Base-by-base conservation (phyloP, 2,797 vertebrate genomes). In the Monodelphis domestica region DNA sequence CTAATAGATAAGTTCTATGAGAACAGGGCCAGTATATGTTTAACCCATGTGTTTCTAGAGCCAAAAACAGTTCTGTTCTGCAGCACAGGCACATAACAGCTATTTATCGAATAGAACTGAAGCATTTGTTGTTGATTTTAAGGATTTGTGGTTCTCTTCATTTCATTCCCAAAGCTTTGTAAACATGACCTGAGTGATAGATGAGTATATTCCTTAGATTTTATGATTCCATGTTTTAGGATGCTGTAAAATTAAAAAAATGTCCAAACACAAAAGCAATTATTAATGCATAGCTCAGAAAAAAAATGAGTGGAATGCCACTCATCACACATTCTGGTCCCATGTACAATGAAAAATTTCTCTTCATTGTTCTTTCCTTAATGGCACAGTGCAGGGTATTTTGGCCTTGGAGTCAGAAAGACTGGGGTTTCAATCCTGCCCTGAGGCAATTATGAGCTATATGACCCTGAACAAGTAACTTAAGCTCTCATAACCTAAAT, bases 41-140 rank as follows among this genome's bases (percentile, higher is more conserved):
- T 54, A 95, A 95, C 91, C 87, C 87, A 93, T 56, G 52, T 90
- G 38, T 93, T 89, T 57, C 51, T 89, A 89, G n/a, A 94, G 91
- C 53, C 94, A 93, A 93, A 94, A 89, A 54, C 29, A 84, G 24
- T 14, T 84, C 9, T 50, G 9, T 26, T 45, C 3, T 11, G 11
- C 84, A 89, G n/a, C 92, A 63, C 87, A 89, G 54, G 93, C 52
- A 53, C 38, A 33, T 26, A 45, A 94, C 52, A 89, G 92, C 59
- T 51, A 70, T 78, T 90, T 53, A 59, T 24, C 45, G 51, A 17
- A 90, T 89, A 89, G 38, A 26, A 28, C 29, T 21, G 29, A 17
- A 10, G 54, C 1, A 0, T 57, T 88, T 54, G 11, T 53, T 28
- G n/a, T 70, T 91, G 45, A 52, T 54, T 12, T 50, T 54, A 45